These are phyloP conservation scores for Perizoma flavofasciatum DNA, from an alignment of 2,888 invertebrate genomes.

Conservation along the genomic window DNA sequence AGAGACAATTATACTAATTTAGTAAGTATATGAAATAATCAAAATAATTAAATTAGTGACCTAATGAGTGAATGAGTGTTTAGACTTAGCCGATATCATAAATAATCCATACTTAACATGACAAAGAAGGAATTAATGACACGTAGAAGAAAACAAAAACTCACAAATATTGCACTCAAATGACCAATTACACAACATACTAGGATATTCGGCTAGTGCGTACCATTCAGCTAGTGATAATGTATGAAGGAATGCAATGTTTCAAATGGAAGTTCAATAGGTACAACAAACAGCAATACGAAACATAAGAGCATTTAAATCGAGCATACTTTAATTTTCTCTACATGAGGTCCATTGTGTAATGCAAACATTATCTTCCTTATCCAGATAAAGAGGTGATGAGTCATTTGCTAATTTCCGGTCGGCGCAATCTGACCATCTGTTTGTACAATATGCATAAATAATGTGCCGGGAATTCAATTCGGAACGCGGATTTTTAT, in stretches of 20 bases:
- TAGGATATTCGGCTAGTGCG: no score
- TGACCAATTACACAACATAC: no score
- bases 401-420: constrained; percentile 71
- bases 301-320: neutral
- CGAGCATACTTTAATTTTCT: constrained; percentile 40
- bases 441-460: constrained; percentile 69
- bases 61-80: no score
- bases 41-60: neutral
- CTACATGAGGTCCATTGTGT: constrained; percentile 17
- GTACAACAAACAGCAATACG: neutral
- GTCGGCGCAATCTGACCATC: constrained; percentile 70
- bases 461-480: constrained; percentile 51
- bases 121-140: no score
- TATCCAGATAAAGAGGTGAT: constrained; percentile 67
- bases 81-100: neutral
- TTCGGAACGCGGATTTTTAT: constrained; percentile 47
- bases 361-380: constrained; percentile 51
- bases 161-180: no score
- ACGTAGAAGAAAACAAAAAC: no score
- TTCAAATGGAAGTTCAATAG: neutral
- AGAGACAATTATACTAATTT: constrained; percentile 21
- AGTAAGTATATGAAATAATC: neutral
- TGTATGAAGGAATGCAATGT: no score
- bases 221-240: no score
- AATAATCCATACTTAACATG: no score